phyloP scores from a whole-genome alignment of 2,797 vertebrate species.

The Liparis tanakae region DNA sequence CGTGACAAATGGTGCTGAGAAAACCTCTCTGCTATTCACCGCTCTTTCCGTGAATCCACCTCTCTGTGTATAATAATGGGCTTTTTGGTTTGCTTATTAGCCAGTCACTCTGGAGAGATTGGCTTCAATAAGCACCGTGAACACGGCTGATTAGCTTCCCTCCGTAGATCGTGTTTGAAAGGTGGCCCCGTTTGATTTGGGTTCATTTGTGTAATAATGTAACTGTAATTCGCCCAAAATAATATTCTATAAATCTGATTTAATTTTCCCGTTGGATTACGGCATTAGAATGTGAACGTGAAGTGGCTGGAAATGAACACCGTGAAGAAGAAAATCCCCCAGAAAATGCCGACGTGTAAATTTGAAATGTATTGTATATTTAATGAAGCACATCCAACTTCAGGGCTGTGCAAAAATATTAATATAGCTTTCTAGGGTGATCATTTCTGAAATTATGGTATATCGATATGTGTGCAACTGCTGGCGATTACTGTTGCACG shows the following conservation, averaged over 20 bases:
- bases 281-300: not conserved
- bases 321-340: not conserved
- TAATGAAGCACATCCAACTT: not conserved
- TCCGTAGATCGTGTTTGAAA: conserved; percentile 12
- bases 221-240: not conserved
- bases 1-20: conserved; percentile 42
- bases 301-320: not conserved
- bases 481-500: too few species aligned
- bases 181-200: conserved; percentile 4
- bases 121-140: conserved; percentile 25
- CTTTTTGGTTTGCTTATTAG: conserved; percentile 9
- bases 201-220: not conserved
- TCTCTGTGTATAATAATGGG: conserved; percentile 21
- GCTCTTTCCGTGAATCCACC: conserved; percentile 34
- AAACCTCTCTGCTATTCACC: conserved; percentile 13
- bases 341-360: not conserved
- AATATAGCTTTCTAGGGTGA: not conserved
- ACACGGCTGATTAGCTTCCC: conserved; percentile 12
- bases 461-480: too few species aligned
- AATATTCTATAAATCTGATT: not conserved
- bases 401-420: not conserved
- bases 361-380: not conserved
- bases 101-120: conserved; percentile 7
- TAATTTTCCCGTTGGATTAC: not conserved
- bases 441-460: not conserved